phyloP scores from a whole-genome alignment of 2,888 invertebrate genomes.

The Xestia c-nigrum region DNA sequence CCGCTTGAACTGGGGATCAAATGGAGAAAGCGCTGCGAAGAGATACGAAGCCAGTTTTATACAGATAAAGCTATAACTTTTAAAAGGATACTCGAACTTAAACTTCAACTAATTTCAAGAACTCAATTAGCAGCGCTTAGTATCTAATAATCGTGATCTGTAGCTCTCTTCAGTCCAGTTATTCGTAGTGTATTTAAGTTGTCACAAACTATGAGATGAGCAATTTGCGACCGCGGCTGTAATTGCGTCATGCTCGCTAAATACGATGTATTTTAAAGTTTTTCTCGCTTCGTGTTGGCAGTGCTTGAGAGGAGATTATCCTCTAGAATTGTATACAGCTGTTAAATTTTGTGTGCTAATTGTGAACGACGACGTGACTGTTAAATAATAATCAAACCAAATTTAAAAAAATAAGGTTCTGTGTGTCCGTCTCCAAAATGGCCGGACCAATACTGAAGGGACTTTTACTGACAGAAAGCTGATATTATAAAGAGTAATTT shows the following conservation, averaged over 20 bases:
- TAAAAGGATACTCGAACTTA: background rate
- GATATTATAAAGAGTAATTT: no score
- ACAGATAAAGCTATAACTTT: background rate
- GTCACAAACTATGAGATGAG: conserved; percentile 42
- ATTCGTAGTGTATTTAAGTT: conserved; percentile 29
- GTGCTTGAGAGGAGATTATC: conserved; percentile 16
- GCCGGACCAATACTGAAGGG: no score
- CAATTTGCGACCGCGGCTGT: conserved; percentile 33
- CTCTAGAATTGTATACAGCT: conserved; percentile 7
- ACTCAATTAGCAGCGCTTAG: background rate
- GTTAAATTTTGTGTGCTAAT: background rate
- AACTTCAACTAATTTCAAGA: background rate
- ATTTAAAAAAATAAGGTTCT: background rate
- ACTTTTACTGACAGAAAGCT: no score
- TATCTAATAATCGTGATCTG: conserved; percentile 9
- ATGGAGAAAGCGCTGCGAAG: conserved; percentile 1
- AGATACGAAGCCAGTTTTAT: conserved; percentile 13
- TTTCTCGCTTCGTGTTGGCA: conserved; percentile 12
- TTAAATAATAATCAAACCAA: background rate
- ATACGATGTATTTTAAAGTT: conserved; percentile 19
- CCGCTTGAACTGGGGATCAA: conserved; percentile 40
- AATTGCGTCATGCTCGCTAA: conserved; percentile 20
- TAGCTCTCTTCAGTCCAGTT: background rate
- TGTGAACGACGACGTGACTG: background rate
- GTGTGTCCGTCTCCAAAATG: no score